Base-by-base conservation (phyloP, 53 echinoderm and acorn worm genomes). In the Apostichopus leukothele region DNA sequence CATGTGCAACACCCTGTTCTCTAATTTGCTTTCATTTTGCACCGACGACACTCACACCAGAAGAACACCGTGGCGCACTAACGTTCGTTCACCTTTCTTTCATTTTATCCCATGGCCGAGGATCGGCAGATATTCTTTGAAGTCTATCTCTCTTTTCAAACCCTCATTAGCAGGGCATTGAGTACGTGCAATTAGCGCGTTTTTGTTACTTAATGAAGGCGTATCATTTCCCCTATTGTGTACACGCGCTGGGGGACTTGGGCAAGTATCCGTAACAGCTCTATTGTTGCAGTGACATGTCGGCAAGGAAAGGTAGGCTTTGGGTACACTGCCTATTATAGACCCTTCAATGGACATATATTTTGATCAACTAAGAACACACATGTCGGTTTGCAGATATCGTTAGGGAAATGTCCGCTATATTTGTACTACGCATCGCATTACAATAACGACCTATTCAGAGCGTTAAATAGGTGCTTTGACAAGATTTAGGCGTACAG, bases 141-240 rank as follows among this genome's bases (percentile, higher is more conserved):
- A 79, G 79, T 79, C 51, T 52, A 79, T 79, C 79, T 53, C 51
- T 79, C 51, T 16, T 79, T 79, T 19, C 52, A 51, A 79, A 50
- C 79, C 51, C 50, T 79, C 79, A 79, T 79, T 79, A 79, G 79
- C 53, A n/a, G 9, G 79, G 52, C 53, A 79, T 79, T 79, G 54
- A 79, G 79, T 51, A 79, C 79, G 51, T 79, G 79, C 79, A 79
- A 79, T 79, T 79, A 79, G 79, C 79, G 79, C 39, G 18, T 51
- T 79, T 79, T 79, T 79, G 79, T 79, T 79, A 79, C 79, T 79
- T 79, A 79, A 79, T 79, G 79, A 79, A 79, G 79, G 79, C 79
- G 9, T 79, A 79, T 79, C 79, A 53, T 53, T 51, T 79, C 53
- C 19, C 51, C 79, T 79, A 79, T 79, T 79, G 79, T 79, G 79